Evolutionary conservation across 2,797 vertebrate genomes (phyloP).

Genomic region (Meriones psammophilus): DNA sequence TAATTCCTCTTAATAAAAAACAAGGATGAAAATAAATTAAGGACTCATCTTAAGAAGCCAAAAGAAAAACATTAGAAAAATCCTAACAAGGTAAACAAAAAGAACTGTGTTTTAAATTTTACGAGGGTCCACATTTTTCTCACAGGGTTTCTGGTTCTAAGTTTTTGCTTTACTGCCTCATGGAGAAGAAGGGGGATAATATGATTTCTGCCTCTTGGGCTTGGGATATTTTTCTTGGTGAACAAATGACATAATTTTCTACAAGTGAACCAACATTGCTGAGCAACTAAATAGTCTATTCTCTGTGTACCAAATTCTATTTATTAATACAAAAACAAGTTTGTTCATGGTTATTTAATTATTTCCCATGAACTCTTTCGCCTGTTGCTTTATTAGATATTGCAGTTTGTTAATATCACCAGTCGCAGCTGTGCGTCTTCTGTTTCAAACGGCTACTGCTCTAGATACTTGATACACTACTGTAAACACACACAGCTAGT

Average conservation of each 20-base stretch:
- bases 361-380: conserved; percentile 42
- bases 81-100: conserved; percentile 27
- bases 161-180: conserved; percentile 32
- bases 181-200: neutral
- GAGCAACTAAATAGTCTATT: neutral
- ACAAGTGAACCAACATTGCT: neutral
- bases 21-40: conserved; percentile 61
- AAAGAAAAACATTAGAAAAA: conserved; percentile 56
- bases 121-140: conserved; percentile 30
- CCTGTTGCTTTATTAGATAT: conserved; percentile 47
- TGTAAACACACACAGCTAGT: neutral
- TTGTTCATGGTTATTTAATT: conserved; percentile 3
- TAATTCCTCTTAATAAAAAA: conserved; percentile 53
- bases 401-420: conserved; percentile 36
- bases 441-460: neutral
- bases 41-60: conserved; percentile 50
- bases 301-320: conserved; percentile 20
- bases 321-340: conserved; percentile 5
- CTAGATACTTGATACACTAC: neutral
- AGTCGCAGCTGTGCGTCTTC: conserved; percentile 5
- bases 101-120: conserved; percentile 41
- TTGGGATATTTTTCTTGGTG: conserved; percentile 43
- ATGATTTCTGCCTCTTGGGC: conserved; percentile 14
- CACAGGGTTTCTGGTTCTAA: neutral
- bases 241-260: conserved; percentile 40